Evolutionary conservation across 2,888 invertebrate genomes (phyloP), one percentile per base, ranked within the genome.

Genomic region (Bugula neritina): DNA sequence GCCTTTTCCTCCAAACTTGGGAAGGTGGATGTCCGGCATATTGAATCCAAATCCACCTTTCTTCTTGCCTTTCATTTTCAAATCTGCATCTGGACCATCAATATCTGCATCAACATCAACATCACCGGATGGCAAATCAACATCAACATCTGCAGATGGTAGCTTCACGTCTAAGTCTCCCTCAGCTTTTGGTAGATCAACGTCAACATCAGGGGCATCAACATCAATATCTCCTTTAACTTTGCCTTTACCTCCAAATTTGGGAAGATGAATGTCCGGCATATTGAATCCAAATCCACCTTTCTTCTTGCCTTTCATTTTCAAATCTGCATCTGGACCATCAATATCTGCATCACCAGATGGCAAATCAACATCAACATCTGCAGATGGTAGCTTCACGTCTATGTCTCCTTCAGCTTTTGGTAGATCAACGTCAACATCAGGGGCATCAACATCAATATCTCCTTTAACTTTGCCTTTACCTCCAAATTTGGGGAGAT

Each of bases 261-360:
- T 71, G 17, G 71, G 71, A 21, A 71, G 10, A 43, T 71, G 17
- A 29, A 71, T 10, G n/a, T 55, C 10, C 10, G 35, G 35, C 35
- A 31, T 31, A n/a, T 71, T 71, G 54, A 71, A 25, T 54, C 57
- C 71, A 54, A 43, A 71, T 13, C 70, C 70, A 55, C 35, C 69
- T 35, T 69, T 69, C 3, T 17, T n/a, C n/a, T n/a, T n/a, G n/a
- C n/a, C n/a, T n/a, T n/a, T 31, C 23, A 34, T 54, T 3, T 54
- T 54, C 25, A 54, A 21, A 10, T 71, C 71, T 69, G 35, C 35
- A 69, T n/a, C n/a, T n/a, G n/a, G n/a, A n/a, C n/a, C n/a, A n/a
- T 69, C 69, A 25, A 69, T 25, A 69, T 69, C 69, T 69, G 35
- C 69, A 27, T 10, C n/a, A 13, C 21, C 23, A 21, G 10, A 13